Evolutionary conservation across 2,888 invertebrate species (phyloP).

Genomic region (Thymelicus lineola): DNA sequence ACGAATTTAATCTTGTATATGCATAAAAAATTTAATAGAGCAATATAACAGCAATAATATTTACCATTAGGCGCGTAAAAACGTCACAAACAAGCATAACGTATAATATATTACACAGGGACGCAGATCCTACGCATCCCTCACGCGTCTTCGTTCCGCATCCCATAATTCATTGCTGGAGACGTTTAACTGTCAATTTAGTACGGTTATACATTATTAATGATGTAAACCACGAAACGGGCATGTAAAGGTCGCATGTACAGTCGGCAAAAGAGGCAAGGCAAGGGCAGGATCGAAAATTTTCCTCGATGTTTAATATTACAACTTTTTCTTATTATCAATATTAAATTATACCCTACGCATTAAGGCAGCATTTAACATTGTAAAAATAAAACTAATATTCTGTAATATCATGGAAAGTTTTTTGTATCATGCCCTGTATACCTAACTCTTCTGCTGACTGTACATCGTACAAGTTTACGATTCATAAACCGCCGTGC

Average conservation of each 20-base stretch:
- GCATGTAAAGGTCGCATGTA: slow-evolving; percentile 58
- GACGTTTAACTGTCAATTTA: slow-evolving; percentile 59
- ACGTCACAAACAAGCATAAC: slow-evolving; percentile 12
- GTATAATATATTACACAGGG: not conserved
- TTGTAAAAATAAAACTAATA: no score
- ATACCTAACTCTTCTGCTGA: no score
- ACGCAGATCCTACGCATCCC: slow-evolving; percentile 11
- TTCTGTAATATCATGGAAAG: no score
- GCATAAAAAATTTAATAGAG: not conserved
- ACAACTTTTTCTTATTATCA: no score
- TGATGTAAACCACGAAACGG: slow-evolving; percentile 58
- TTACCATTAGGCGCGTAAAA: not conserved
- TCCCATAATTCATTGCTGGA: slow-evolving; percentile 42
- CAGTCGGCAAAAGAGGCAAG: no score
- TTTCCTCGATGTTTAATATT: no score
- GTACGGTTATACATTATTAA: slow-evolving; percentile 63
- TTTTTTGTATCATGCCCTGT: no score
- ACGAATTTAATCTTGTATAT: not conserved
- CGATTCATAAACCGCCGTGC: slow-evolving; percentile 61
- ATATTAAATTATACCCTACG: no score
- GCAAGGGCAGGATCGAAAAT: no score
- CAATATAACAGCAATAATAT: not conserved
- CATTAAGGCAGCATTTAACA: no score
- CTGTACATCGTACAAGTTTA: slow-evolving; percentile 51
- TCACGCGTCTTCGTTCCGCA: slow-evolving; percentile 41